Base-by-base conservation (phyloP, 2,797 vertebrate genomes). In the Dipus sagitta region DNA sequence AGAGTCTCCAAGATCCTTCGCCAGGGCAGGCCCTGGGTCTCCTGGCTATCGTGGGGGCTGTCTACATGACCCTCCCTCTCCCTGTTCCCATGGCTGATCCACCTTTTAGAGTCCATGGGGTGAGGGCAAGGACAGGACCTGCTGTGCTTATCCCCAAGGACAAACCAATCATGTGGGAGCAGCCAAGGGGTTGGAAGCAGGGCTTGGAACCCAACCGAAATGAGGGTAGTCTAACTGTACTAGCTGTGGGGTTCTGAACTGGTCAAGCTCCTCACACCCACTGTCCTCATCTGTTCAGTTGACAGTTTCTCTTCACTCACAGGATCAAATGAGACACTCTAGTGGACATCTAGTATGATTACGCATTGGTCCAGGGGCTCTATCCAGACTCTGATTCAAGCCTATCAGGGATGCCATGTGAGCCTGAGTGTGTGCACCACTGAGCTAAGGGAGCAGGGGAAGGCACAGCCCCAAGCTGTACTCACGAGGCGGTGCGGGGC, bases 401-500 rank as follows among this genome's bases (percentile, higher is more conserved):
- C 32, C 64, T 65, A 75, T 18, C 15, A 30, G 34, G 79, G 60
- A 47, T 0, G 13, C 21, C 75, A 65, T 42, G 67, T 10, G 2
- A 84, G 81, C n/a, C 70, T 10, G 4, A 68, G 68, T 0, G 1
- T 74, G 17, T 34, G 15, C 6, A 21, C 85, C 54, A 32, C 38
- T 52, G 42, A 58, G 60, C 65, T 0, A 6, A 74, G 76, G 32
- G 23, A 64, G 42, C 8, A 9, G 67, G 52, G 13, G 26, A 21
- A 78, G 28, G 62, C 47, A 2, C 47, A 20, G 76, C 76, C 8
- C 9, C 54, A 0, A 0, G 2, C 30, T 5, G 30, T 6, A 99
- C 99, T 99, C 98, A 99, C 99, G 99, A 99, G 98, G 98, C 99
- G 0, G 99, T 97, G 24, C 99, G 98, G 0, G 99, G 99, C 0